These are phyloP conservation scores for Drosophila willistoni DNA, from an alignment of 1,140 invertebrate genomes.

Conservation along the genomic window DNA sequence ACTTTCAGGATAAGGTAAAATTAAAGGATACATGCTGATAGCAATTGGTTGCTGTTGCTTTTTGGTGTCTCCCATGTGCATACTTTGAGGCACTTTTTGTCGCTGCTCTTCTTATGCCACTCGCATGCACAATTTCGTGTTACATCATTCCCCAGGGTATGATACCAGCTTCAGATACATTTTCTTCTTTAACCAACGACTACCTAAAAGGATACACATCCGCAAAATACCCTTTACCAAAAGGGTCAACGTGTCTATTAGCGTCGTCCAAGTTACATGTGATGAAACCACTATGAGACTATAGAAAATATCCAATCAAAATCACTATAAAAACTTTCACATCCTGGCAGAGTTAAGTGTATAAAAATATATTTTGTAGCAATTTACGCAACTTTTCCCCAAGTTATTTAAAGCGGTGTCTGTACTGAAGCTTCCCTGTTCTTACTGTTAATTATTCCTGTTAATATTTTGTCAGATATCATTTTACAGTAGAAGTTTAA, in stretches of 20 bases:
- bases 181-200: slow-evolving; percentile 2
- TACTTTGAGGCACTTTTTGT: slow-evolving; percentile 67
- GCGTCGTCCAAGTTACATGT: background rate
- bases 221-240: background rate
- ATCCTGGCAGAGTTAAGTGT: too few species aligned
- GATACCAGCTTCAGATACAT: slow-evolving; percentile 34
- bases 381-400: too few species aligned
- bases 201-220: slow-evolving; percentile 21
- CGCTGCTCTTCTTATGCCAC: slow-evolving; percentile 63
- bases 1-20: background rate
- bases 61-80: slow-evolving; percentile 76
- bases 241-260: background rate
- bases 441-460: too few species aligned
- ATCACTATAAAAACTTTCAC: too few species aligned
- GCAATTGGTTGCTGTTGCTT: slow-evolving; percentile 22
- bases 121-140: slow-evolving; percentile 58
- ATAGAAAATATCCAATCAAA: too few species aligned
- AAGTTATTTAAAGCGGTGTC: too few species aligned
- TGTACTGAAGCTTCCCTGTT: too few species aligned
- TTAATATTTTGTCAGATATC: too few species aligned
- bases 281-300: too few species aligned
- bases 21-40: slow-evolving; percentile 25
- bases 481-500: too few species aligned
- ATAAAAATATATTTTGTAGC: too few species aligned
- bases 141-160: slow-evolving; percentile 53